Percentiles rank a stretch among this genome's conserved stretches.
phyloP scores from a whole-genome alignment of 2,888 invertebrate genomes.

The Orchesellides sinensis region DNA sequence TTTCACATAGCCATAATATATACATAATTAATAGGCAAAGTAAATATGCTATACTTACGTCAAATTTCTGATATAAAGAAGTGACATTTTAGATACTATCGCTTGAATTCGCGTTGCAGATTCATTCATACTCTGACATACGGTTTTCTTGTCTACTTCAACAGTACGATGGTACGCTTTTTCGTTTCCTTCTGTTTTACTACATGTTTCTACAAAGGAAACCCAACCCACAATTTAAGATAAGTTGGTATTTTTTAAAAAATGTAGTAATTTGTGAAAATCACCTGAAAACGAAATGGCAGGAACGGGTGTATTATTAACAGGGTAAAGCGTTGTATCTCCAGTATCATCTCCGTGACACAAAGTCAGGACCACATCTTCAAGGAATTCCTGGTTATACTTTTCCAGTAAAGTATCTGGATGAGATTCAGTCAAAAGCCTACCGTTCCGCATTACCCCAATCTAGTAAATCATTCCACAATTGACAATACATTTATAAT shows the following conservation, averaged over 20 bases:
- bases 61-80: neutral
- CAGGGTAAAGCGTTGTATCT: too few species aligned
- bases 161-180: neutral
- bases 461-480: neutral
- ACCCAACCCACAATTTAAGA: too few species aligned
- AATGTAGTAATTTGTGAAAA: neutral
- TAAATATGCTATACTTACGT: neutral
- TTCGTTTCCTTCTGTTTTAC: neutral
- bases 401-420: constrained; percentile 28
- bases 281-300: neutral
- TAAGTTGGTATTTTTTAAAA: too few species aligned
- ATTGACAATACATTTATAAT: neutral
- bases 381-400: constrained; percentile 33
- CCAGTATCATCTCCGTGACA: constrained; percentile 28
- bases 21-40: neutral
- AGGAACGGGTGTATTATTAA: neutral
- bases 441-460: constrained; percentile 52
- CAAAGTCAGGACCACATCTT: constrained; percentile 56
- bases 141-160: neutral
- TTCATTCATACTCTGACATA: neutral
- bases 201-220: too few species aligned
- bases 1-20: too few species aligned
- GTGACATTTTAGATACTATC: neutral
- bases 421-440: constrained; percentile 41
- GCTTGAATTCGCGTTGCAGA: neutral